Evolutionary conservation across 2,113 vertebrate genomes (phyloP), one percentile per base, ranked within the genome.

Genomic region (Dendrocopos noguchii): DNA sequence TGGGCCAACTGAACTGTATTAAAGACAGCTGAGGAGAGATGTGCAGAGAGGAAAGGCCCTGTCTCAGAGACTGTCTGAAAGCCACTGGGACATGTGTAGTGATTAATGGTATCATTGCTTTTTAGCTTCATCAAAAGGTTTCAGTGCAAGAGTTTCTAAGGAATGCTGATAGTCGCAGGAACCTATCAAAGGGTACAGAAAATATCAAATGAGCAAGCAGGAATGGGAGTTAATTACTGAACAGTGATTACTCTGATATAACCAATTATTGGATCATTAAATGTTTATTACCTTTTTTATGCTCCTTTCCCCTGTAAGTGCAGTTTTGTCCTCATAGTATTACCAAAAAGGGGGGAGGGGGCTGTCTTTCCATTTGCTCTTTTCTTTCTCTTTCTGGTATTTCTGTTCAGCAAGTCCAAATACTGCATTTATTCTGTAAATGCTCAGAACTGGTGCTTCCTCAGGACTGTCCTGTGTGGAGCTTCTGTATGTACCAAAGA

Each of bases 251-350:
- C 97, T 98, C 95, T 97, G 97, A 97, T 98, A 98, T 97, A 98
- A 97, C 96, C 97, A 98, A 98, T 98, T 98, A 98, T 96, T 97
- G 97, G 95, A 97, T 98, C 98, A 97, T 98, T 98, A 98, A 98
- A 97, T 98, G 97, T 98, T 98, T 98, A 98, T 98, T 98, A 96
- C 97, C 97, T 97, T 97, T 95, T 98, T 97, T 97, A 97, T 97
- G 96, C 91, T 97, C 82, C 85, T 97, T 97, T 96, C 88, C 91
- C 95, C 91, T n/a, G 42, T 97, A 97, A 98, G 96, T 96, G 96
- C 91, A 95, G 84, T 97, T 97, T 97, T 96, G 94, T 97, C 97
- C 96, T 97, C 95, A 52, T 80, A 88, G 91, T 94, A 97, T 97
- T 97, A 96, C 96, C 93, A 94, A 94, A 96, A 93, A 95, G 56